Conservation (phyloP, 2,113 vertebrate genomes). For the Laticauda colubrina region DNA sequence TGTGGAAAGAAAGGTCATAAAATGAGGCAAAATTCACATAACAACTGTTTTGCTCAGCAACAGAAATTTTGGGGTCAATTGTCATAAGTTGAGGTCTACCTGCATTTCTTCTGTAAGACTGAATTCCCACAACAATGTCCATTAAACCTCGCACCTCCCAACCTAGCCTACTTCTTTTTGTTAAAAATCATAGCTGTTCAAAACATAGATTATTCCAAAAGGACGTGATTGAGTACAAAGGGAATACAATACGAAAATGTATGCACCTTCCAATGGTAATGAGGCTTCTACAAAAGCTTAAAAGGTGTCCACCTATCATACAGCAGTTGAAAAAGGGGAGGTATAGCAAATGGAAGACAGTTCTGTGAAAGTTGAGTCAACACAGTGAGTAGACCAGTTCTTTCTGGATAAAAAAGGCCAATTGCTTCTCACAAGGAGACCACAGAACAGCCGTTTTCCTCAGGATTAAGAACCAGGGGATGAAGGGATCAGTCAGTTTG, state of each 20-base stretch:
- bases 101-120: neutral
- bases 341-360: neutral
- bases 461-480: neutral
- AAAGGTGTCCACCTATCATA: neutral
- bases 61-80: neutral
- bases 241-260: neutral
- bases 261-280: neutral
- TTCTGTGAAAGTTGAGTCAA: neutral
- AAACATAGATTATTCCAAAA: neutral
- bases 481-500: neutral
- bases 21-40: neutral
- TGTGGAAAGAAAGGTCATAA: neutral
- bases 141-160: neutral
- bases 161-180: neutral
- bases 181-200: neutral
- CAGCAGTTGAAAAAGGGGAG: neutral
- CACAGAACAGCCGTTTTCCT: neutral
- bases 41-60: neutral
- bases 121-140: neutral
- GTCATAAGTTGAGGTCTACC: neutral
- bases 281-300: neutral
- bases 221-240: neutral
- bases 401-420: neutral
- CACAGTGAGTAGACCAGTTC: neutral
- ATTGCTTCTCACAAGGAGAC: neutral